A percentile compares a stretch with the other conserved stretches of the same genome.
These are phyloP conservation scores for Lepidiolamprologus cunningtoni DNA, from an alignment of 2,113 vertebrate genomes.

Conservation along the genomic window DNA sequence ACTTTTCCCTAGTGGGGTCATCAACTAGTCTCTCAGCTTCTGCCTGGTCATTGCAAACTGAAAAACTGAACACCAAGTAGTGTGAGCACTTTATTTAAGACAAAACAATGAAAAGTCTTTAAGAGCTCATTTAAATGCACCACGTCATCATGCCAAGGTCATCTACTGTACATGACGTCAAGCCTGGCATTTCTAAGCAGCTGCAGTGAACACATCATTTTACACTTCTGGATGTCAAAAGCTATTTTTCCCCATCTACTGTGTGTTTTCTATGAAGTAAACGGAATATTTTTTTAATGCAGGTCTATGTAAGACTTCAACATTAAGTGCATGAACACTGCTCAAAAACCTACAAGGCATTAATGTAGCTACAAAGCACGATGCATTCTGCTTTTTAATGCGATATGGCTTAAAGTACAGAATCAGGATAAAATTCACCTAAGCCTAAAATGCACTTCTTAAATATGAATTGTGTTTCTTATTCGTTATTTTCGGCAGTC, in stretches of 20 bases:
- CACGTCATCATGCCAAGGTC: not conserved
- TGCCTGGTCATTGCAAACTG: not conserved
- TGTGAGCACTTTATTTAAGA: not conserved
- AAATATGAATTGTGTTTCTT: not conserved
- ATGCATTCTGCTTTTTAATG: not conserved
- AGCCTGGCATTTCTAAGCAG: not conserved
- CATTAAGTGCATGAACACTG: not conserved
- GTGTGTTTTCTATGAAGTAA: not conserved
- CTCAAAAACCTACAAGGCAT: not conserved
- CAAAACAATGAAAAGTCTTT: not conserved
- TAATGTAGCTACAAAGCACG: not conserved
- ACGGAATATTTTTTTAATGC: not conserved
- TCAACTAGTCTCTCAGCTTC: not conserved
- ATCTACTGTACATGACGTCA: not conserved
- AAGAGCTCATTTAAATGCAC: not conserved
- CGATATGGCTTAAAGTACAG: not conserved
- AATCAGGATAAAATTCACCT: not conserved
- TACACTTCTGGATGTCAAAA: not conserved
- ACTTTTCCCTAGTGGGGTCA: not conserved
- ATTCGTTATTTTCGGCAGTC: conserved; percentile 7
- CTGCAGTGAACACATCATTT: not conserved
- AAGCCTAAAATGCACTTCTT: not conserved
- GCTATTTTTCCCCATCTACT: not conserved
- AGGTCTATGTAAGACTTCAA: not conserved
- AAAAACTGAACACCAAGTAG: not conserved